Evolutionary conservation across 2,888 invertebrate genomes (phyloP).

Genomic region (Galerucella nymphaeae): DNA sequence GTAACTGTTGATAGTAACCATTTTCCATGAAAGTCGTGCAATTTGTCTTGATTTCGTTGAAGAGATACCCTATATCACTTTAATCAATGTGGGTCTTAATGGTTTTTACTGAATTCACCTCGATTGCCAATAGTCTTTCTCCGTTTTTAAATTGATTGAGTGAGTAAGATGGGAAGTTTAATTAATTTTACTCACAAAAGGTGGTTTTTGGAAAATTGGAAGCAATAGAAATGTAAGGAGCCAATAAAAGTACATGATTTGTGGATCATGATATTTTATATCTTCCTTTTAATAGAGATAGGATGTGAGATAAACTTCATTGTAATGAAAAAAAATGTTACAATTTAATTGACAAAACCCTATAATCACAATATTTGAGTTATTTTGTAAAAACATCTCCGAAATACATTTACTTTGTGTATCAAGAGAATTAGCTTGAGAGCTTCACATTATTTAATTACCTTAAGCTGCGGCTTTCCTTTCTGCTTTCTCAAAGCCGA

Average conservation of each 20-base stretch:
- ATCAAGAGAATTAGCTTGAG: neutral
- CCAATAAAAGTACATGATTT: no score
- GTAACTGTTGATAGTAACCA: conserved; percentile 11
- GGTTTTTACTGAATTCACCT: conserved; percentile 6
- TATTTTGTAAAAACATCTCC: neutral
- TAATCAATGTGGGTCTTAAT: conserved; percentile 8
- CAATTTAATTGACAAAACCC: no score
- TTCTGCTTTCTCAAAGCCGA: neutral
- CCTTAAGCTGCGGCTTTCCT: neutral
- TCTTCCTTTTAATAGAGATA: no score
- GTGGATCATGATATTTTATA: no score
- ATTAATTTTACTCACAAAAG: neutral
- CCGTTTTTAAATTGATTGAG: neutral
- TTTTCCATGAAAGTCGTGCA: neutral
- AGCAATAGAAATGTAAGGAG: neutral
- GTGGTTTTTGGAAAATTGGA: neutral
- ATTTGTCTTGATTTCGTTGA: conserved; percentile 10
- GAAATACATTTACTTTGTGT: neutral
- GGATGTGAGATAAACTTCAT: no score
- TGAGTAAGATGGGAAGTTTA: neutral
- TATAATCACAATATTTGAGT: neutral
- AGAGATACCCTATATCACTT: neutral
- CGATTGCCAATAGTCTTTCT: conserved; percentile 3
- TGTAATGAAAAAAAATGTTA: no score
- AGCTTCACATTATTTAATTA: neutral